Percentiles rank a stretch among this genome's conserved stretches.
Conservation (phyloP, 2,797 vertebrate genomes). For the Spinus pinus region DNA sequence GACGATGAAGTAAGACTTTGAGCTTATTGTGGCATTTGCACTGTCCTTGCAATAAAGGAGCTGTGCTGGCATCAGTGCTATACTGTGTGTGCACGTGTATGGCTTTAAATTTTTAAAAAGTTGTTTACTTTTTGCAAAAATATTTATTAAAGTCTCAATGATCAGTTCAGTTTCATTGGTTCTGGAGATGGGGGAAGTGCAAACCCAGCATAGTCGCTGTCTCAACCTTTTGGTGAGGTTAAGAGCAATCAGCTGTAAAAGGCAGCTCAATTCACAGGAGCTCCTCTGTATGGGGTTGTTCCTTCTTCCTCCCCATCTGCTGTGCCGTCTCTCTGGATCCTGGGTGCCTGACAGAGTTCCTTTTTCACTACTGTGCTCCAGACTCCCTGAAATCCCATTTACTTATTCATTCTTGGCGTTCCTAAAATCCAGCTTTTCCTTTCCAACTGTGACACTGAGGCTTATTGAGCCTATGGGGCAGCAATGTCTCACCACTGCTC, state of each 20-base stretch:
- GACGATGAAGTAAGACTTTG: not conserved
- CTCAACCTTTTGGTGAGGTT: not conserved
- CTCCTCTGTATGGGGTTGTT: not conserved
- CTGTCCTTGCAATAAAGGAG: not conserved
- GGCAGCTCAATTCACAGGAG: not conserved
- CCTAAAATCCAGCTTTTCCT: not conserved
- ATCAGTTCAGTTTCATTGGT: not conserved
- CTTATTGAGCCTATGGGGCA: not conserved
- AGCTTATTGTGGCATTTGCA: not conserved
- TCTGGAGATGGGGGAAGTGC: not conserved
- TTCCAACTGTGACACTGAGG: not conserved
- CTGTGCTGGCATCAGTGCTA: not conserved
- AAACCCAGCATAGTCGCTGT: not conserved
- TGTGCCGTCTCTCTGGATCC: not conserved
- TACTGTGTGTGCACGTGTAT: rapidly evolving
- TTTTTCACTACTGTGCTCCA: not conserved
- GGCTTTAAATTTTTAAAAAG: not conserved
- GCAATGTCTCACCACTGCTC: not conserved
- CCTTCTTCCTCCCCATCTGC: not conserved
- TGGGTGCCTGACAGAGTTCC: not conserved
- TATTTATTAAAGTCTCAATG: not conserved
- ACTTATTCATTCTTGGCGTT: not conserved
- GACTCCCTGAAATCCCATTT: not conserved
- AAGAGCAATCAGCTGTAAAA: not conserved
- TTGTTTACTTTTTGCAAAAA: not conserved